Evolutionary conservation across 2,113 vertebrate genomes (phyloP), one percentile per base, ranked within the genome.

Genomic region (Bucco capensis): DNA sequence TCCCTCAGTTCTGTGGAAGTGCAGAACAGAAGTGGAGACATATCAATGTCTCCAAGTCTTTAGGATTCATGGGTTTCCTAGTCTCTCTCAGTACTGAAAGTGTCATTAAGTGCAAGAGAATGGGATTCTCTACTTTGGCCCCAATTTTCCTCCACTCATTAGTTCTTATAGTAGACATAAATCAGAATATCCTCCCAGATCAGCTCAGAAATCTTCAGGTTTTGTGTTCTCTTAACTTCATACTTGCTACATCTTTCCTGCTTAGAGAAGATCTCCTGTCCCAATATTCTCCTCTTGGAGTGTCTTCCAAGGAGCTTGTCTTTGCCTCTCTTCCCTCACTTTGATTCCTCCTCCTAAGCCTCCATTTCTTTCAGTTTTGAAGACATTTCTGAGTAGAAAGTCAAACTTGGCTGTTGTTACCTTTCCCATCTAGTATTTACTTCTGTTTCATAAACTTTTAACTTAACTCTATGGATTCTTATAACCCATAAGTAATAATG

Each of bases 1-100:
- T 64, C 57, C 81, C 24, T 79, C 70, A 50, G 31, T 89, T 91
- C 31, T 89, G 51, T 44, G 60, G 38, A 89, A 66, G 0, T 83
- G n/a, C n/a, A 47, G 60, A 73, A 76, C n/a, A 51, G 88, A 94
- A 62, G 30, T 1, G 15, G 79, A 86, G 75, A 18, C 17, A 91
- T 37, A 75, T 42, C 78, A 89, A 93, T 85, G 23, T 73, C 87
- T 82, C 51, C 65, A 66, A 93, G 58, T 75, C 53, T 93, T 87
- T 16, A 2, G 70, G 75, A 57, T 56, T 88, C 94, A 87, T 0
- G 0, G 3, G 42, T 92, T 88, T 62, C 24, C 19, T 73, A 28
- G n/a, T 30, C 22, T n/a, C 30, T 80, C 3, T 2, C 14, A 31
- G 64, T 76, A 31, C 38, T 56, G 44, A 78, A 78, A 56, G 15